phyloP scores from a whole-genome alignment of 2,888 invertebrate species.

The Microplitis deprimator region DNA sequence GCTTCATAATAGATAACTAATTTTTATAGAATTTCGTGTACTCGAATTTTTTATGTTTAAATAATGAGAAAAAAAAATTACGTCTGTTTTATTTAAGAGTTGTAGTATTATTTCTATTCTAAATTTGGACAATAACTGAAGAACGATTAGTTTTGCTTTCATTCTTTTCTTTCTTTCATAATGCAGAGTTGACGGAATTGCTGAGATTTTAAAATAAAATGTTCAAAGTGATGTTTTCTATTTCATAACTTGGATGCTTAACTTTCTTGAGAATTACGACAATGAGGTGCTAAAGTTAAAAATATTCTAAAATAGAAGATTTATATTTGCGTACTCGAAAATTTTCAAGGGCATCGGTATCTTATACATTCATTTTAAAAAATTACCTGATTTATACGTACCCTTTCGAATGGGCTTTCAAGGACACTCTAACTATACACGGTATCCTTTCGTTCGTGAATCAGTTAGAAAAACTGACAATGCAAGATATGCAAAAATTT shows the following conservation, averaged over 20 bases:
- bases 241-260: background rate
- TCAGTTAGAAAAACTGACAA: background rate
- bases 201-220: background rate
- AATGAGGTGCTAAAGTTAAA: background rate
- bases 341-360: background rate
- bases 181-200: background rate
- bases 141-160: background rate
- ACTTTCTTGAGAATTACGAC: background rate
- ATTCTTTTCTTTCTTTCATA: background rate
- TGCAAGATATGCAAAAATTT: background rate
- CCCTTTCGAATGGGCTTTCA: background rate
- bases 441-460: background rate
- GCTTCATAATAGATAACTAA: background rate
- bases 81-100: background rate
- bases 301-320: background rate
- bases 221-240: background rate
- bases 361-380: background rate
- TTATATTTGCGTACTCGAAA: background rate
- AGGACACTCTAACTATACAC: conserved; percentile 5
- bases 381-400: background rate
- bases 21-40: background rate
- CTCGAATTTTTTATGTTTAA: background rate
- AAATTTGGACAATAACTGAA: background rate
- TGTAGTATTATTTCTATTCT: background rate
- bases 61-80: background rate